Base-by-base conservation (phyloP, 2,888 invertebrate genomes). In the Nemotelus nigrinus region DNA sequence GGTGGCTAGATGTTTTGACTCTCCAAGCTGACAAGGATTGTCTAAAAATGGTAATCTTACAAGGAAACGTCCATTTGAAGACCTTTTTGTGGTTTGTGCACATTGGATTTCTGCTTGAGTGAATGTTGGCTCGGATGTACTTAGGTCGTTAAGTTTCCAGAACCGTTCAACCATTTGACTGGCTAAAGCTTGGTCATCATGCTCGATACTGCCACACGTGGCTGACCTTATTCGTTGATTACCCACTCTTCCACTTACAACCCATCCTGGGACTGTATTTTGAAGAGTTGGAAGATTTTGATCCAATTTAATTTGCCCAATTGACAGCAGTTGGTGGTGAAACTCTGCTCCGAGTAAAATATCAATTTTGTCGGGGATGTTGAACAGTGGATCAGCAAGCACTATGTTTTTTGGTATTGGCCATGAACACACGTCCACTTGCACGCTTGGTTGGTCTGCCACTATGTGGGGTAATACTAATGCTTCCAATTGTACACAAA, bases 331-430 rank as follows among this genome's bases (percentile, higher is more conserved):
- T 8, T 63, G 4, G 3, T 7, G 41, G 39, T 63, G 2, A 8
- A 63, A 41, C 58, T 78, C 78, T 2, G 77, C 79, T 45, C 79
- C 78, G 65, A 79, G 55, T 45, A 79, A 58, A 25, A 79, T 45
- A 53, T 79, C 79, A 1, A 78, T 47, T 2, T 55, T 63, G 44
- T 63, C 71, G 3, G 76, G 45, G 8, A n/a, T 43, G 57, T 71
- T 71, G 45, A 78, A 78, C 1, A 10, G 7, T n/a, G 77, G 77
- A 78, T 79, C 78, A 25, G 77, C 79, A 39, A 78, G 44, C 10
- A 3, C 25, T 6, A 67, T 67, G 6, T 44, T 47, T 8, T 45
- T 5, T 4, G 3, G 67, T 44, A 67, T 45, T 25, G 2, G 4
- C 25, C 67, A 25, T 25, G 25, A 25, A 25, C 0, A 25, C 25